A percentile compares a stretch with the other conserved stretches of the same genome.
phyloP scores from a whole-genome alignment of 2,797 vertebrate genomes.

The Orientallactaga sibirica region DNA sequence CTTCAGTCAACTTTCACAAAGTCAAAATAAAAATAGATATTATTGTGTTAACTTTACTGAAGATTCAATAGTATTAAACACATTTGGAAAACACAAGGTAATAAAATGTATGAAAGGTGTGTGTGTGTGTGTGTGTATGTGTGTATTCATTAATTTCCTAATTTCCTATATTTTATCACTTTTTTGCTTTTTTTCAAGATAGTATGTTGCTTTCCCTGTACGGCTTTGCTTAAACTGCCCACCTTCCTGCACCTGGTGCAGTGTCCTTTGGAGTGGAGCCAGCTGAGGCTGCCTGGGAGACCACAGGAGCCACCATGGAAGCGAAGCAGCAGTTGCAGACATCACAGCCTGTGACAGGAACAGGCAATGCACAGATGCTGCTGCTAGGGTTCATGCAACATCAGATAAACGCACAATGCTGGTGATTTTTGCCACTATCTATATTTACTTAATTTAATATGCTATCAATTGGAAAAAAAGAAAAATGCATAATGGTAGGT shows the following conservation, averaged over 20 bases:
- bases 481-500: background rate
- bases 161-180: background rate
- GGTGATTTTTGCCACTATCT: background rate
- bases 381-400: background rate
- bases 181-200: background rate
- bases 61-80: background rate
- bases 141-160: background rate
- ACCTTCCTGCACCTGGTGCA: too few species aligned
- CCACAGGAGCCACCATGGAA: background rate
- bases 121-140: too few species aligned
- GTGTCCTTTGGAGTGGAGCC: background rate
- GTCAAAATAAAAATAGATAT: background rate
- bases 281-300: background rate
- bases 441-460: background rate
- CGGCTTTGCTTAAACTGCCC: background rate
- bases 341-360: too few species aligned
- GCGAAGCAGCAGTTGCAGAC: background rate
- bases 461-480: background rate
- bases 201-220: background rate
- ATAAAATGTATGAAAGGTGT: background rate
- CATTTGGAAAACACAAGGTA: background rate
- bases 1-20: background rate
- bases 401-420: background rate
- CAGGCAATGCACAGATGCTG: background rate
- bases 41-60: constrained; percentile 1